A percentile compares a stretch with the other conserved stretches of the same genome.
Conservation (phyloP, 2,888 invertebrate genomes). For the Argyra leucocephala region DNA sequence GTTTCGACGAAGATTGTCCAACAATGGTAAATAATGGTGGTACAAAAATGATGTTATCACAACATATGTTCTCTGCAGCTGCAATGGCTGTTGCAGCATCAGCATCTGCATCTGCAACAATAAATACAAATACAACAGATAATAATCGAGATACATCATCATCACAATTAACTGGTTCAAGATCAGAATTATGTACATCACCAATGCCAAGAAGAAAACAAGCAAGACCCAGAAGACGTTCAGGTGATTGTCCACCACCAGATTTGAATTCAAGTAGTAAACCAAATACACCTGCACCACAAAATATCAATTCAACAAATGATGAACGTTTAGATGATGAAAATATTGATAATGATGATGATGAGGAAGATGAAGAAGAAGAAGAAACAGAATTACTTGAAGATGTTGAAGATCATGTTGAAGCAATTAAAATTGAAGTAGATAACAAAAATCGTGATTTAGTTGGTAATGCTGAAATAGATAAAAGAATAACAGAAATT, state of each 20-base stretch:
- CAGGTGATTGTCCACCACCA: conserved; percentile 62
- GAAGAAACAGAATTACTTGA: conserved; percentile 23
- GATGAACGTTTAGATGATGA: conserved; percentile 25
- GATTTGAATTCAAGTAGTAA: conserved; percentile 45
- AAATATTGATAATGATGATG: conserved; percentile 26
- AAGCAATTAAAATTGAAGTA: conserved; percentile 10
- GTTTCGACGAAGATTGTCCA: conserved; percentile 44
- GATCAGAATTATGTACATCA: conserved; percentile 54
- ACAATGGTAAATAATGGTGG: conserved; percentile 38
- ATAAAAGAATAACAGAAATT: neutral
- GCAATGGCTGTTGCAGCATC: conserved; percentile 27
- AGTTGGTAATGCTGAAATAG: neutral
- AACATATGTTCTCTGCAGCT: conserved; percentile 37
- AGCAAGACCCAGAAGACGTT: conserved; percentile 72
- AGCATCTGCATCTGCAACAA: conserved; percentile 17
- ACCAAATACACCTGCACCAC: conserved; percentile 28
- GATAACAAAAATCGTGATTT: neutral
- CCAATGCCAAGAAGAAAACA: conserved; percentile 79
- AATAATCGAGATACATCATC: conserved; percentile 39
- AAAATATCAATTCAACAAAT: conserved; percentile 18
- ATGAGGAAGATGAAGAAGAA: conserved; percentile 28
- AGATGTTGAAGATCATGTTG: conserved; percentile 12
- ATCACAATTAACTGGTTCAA: conserved; percentile 30
- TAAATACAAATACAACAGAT: conserved; percentile 28
- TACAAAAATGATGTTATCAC: conserved; percentile 39